Percentiles rank a stretch among this genome's conserved stretches.
phyloP scores from a whole-genome alignment of 1,140 invertebrate genomes.

The Tetramorium alpestre region DNA sequence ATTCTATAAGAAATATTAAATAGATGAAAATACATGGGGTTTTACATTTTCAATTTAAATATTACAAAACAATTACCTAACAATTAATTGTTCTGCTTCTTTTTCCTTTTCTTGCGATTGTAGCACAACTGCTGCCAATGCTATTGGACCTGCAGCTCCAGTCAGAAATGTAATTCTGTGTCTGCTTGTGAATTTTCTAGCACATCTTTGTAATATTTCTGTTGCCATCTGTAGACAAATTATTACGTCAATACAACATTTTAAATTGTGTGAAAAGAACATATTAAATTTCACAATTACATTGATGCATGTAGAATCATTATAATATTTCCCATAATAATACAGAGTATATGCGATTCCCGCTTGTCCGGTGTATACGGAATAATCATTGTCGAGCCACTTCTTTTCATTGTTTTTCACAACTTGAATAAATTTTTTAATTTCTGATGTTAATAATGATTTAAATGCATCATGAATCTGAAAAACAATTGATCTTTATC shows the following conservation, averaged over 20 bases:
- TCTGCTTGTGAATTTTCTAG: conserved; percentile 84
- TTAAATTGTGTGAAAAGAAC: background rate
- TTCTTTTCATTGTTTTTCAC: conserved; percentile 74
- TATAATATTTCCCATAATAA: conserved; percentile 82
- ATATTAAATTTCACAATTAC: conserved; percentile 55
- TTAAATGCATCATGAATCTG: conserved; percentile 77
- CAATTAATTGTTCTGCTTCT: conserved; percentile 83
- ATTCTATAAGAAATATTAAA: background rate
- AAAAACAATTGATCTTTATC: conserved; percentile 17
- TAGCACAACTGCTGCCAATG: conserved; percentile 89
- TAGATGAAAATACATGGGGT: background rate
- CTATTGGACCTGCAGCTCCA: conserved; percentile 92
- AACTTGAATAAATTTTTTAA: conserved; percentile 68
- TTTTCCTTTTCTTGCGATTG: conserved; percentile 84
- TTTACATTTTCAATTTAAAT: background rate
- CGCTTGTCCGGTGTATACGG: conserved; percentile 86
- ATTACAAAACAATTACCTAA: conserved; percentile 82
- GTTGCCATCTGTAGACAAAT: conserved; percentile 83
- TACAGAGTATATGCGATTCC: conserved; percentile 87
- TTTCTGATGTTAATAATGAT: conserved; percentile 59
- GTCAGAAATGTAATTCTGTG: conserved; percentile 90
- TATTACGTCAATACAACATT: conserved; percentile 50
- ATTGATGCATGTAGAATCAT: conserved; percentile 71
- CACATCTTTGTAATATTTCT: conserved; percentile 82
- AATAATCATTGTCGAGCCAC: conserved; percentile 81